These are phyloP conservation scores for Cacatua alba DNA, from an alignment of 2,113 vertebrate genomes.

Conservation along the genomic window DNA sequence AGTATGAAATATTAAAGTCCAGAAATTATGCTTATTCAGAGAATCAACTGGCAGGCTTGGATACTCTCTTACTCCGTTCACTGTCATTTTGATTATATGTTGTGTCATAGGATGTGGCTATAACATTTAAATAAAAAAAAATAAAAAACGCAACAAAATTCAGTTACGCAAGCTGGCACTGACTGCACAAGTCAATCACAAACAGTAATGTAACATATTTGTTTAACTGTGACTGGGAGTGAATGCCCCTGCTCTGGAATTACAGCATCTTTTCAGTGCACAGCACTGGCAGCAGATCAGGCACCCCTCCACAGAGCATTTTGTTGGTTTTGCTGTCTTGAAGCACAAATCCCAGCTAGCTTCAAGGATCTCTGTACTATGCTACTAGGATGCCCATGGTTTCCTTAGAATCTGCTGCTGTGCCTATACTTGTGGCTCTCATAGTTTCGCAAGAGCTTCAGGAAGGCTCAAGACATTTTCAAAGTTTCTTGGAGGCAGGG, in stretches of 20 bases:
- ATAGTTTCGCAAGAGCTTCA: background rate
- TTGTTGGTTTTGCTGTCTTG: background rate
- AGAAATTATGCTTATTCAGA: background rate
- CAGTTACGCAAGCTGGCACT: background rate
- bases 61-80: background rate
- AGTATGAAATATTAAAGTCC: background rate
- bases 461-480: background rate
- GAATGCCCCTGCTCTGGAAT: background rate
- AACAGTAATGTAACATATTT: background rate
- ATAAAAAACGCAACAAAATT: background rate
- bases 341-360: background rate
- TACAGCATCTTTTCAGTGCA: background rate
- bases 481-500: background rate
- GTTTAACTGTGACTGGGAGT: background rate
- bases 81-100: background rate
- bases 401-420: background rate
- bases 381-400: background rate
- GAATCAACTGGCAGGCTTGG: background rate
- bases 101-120: background rate
- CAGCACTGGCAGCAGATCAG: background rate
- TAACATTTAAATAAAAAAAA: background rate
- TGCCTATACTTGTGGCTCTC: background rate
- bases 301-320: background rate
- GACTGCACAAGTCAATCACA: background rate
- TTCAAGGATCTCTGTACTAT: background rate